Conservation (phyloP, 2,888 invertebrate genomes). For the Acanthoscelides obtectus region DNA sequence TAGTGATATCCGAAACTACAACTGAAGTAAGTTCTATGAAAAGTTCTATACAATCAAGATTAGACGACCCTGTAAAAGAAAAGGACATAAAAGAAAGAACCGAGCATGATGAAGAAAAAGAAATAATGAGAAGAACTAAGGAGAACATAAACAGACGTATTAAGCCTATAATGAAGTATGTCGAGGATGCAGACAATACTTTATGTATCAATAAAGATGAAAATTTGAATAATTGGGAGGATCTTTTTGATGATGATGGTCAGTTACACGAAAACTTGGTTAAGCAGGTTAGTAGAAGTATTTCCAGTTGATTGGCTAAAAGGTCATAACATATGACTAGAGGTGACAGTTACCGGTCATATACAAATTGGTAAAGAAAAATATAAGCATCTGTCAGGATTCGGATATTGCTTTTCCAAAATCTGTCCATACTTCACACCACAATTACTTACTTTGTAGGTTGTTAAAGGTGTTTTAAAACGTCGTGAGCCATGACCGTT, state of each 20-base stretch:
- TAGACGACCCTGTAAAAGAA: background rate
- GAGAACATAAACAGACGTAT: constrained; percentile 42
- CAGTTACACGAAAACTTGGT: constrained; percentile 35
- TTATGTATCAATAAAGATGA: constrained; percentile 33
- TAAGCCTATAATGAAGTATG: constrained; percentile 42
- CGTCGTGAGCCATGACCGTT: no score
- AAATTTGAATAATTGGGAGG: constrained; percentile 43
- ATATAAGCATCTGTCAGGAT: no score
- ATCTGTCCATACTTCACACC: no score
- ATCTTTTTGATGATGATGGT: constrained; percentile 42
- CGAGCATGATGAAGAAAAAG: constrained; percentile 39
- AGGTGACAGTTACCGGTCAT: no score
- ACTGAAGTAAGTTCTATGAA: background rate
- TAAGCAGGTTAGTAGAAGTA: constrained; percentile 27
- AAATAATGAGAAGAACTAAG: constrained; percentile 42
- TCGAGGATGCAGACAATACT: constrained; percentile 34
- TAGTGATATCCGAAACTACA: background rate
- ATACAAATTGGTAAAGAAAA: no score
- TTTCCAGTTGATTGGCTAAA: no score
- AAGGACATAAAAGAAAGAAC: constrained; percentile 15
- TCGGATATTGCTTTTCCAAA: no score
- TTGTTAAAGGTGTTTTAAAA: no score
- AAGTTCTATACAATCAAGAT: constrained; percentile 3
- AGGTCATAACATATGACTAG: no score
- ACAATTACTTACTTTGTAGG: no score